Evolutionary conservation across 2,888 invertebrate species (phyloP), one percentile per base, ranked within the genome.

Genomic region (Leptinotarsa haldemani): DNA sequence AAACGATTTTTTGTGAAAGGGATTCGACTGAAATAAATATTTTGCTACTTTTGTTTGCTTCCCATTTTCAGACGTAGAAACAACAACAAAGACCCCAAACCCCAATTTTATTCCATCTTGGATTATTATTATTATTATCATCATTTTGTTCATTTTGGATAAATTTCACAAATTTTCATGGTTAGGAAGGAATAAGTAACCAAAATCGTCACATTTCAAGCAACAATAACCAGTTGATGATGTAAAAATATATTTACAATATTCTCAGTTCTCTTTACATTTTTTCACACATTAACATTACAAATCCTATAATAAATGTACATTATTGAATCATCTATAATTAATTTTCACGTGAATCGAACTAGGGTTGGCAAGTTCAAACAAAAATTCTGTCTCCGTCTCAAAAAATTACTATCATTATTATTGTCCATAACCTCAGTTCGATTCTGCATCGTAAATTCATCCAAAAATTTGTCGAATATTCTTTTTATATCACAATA

Each of bases 211-310:
- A 5, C 5, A 30, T 30, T 40, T 40, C 50, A 50, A 4, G 16
- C 18, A 58, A 68, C 30, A 47, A 25, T 4, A 13, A 13, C n/a
- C 20, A 48, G 4, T 20, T 13, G 50, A 25, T 30, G 46, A 56
- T 68, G 68, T 68, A 68, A 68, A 68, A 68, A 68, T 68, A 68
- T 77, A 77, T 77, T 77, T 77, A 77, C 77, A 78, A 74, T 74
- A 73, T 61, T 73, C 79, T 80, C 81, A 81, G 80, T 81, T 81
- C 80, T 78, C 80, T 81, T 80, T 80, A 81, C 80, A 77, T 71
- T 70, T 69, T 70, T 76, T 73, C 56, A 58, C 68, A 74, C 46
- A 69, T 68, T 74, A 46, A 25, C 69, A 58, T 69, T n/a, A 61
- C 20, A 53, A 30, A 73, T 65, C 40, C 73, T 74, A 77, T 71